Evolutionary conservation across 2,797 vertebrate species (phyloP), one percentile per base, ranked within the genome.

Genomic region (Rousettus madagascariensis): DNA sequence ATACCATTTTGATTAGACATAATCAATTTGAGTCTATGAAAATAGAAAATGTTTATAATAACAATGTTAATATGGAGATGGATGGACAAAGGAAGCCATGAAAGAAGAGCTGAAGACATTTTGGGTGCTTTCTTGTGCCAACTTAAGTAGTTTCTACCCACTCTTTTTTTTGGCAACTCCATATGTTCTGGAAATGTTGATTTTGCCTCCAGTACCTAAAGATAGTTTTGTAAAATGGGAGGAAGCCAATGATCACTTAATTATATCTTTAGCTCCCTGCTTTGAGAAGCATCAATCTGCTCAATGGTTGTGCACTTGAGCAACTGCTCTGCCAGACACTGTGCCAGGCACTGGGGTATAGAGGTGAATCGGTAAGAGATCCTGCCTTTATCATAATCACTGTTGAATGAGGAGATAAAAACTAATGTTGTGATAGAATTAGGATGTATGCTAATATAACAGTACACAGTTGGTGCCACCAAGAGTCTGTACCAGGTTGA

Each of bases 41-140:
- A 94, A 93, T 66, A 75, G 74, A 93, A 36, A 91, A 36, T 85
- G 43, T 82, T 84, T 80, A 82, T 80, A 95, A 94, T 33, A 82
- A 84, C 86, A 77, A 79, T 71, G 46, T 53, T 78, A 68, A 33
- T 63, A 88, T n/a, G 0, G 66, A 84, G 61, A 43, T 26, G 26
- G 78, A 88, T 13, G 17, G 74, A 91, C 61, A 49, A 84, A 33
- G 10, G 68, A 78, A 78, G 41, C 77, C 69, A 65, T 68, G 46
- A 38, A 46, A 66, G 41, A 33, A 78, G 28, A 94, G 66, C 38
- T 28, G 12, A 74, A 91, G 74, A 85, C 30, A 8, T 8, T 59
- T 79, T 72, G 13, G 61, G 17, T 96, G 80, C 16, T 55, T 88
- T 84, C 33, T 13, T 66, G 20, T 19, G 19, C 49, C 84, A 84